Base-by-base conservation (phyloP, 2,113 vertebrate genomes). In the Zootoca vivipara region DNA sequence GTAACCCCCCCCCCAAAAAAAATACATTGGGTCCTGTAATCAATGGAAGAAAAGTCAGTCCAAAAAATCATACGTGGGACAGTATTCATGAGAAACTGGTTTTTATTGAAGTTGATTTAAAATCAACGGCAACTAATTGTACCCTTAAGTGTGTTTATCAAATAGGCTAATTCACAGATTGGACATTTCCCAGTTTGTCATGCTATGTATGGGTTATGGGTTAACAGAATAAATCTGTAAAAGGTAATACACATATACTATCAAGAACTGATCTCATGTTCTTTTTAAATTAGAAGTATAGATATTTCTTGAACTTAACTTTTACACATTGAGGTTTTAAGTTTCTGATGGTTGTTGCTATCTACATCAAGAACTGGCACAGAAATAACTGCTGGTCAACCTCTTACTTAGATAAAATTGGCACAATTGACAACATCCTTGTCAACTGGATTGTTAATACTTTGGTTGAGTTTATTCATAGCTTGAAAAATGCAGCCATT, bases 281-380 rank as follows among this genome's bases (percentile, higher is more conserved):
- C 22, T 64, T 89, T 67, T 73, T 38, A 22, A 64, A 2, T 24
- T 42, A 7, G 83, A 93, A 92, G 86, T 16, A 30, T 35, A 90
- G 33, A 88, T 85, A 38, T 72, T 22, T 38, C 5, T 1, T 91
- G 62, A 16, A 33, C 38, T 90, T 72, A 40, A 22, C 89, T 74
- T 28, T 22, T 56, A 28, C 77, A 35, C 0, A 82, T 52, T 20
- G 52, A 38, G n/a, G 6, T 58, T 56, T 38, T 13, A 46, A 80
- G 69, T 58, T n/a, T 77, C 28, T 78, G 9, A 33, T 85, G 38
- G 33, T 42, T 24, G 4, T 10, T 85, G 52, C 74, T 64, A 42
- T 77, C 56, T 40, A 52, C 28, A 65, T 18, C 75, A 87, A 74
- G 35, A 56, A 33, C 3, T 85, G 42, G 28, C 73, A 30, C 28